phyloP scores from a whole-genome alignment of 2,797 vertebrate genomes.

The Oreochromis grahami region DNA sequence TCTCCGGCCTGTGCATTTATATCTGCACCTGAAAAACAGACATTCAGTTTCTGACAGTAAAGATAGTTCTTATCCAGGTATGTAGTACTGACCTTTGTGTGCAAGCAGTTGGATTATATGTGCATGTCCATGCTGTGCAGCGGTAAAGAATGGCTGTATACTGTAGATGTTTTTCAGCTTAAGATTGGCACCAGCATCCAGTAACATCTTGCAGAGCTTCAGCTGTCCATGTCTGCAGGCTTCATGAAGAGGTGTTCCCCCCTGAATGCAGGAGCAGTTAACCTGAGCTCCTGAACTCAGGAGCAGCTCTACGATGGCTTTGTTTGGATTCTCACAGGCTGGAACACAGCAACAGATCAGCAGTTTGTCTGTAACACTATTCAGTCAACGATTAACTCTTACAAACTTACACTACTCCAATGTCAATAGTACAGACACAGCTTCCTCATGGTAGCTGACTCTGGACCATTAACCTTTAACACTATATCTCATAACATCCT shows the following conservation, averaged over 20 bases:
- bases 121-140: conserved; percentile 81
- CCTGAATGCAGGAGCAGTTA: conserved; percentile 79
- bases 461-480: not conserved
- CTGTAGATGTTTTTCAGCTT: conserved; percentile 78
- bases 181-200: conserved; percentile 78
- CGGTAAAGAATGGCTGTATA: conserved; percentile 83
- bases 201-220: conserved; percentile 80
- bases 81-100: conserved; percentile 70
- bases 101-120: conserved; percentile 78
- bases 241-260: conserved; percentile 83
- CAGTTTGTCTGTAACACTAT: not conserved
- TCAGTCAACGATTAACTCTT: not conserved
- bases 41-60: conserved; percentile 63
- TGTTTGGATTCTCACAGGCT: conserved; percentile 83
- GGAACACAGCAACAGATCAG: not conserved
- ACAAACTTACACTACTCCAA: not conserved
- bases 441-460: not conserved
- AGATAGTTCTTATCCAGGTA: not conserved
- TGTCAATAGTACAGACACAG: not conserved
- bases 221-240: conserved; percentile 76
- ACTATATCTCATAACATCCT: not conserved
- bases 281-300: conserved; percentile 77
- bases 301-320: conserved; percentile 73
- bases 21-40: conserved; percentile 75
- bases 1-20: conserved; percentile 84